phyloP scores from a whole-genome alignment of 2,797 vertebrate species.

The Hypotaenidia okinawae region DNA sequence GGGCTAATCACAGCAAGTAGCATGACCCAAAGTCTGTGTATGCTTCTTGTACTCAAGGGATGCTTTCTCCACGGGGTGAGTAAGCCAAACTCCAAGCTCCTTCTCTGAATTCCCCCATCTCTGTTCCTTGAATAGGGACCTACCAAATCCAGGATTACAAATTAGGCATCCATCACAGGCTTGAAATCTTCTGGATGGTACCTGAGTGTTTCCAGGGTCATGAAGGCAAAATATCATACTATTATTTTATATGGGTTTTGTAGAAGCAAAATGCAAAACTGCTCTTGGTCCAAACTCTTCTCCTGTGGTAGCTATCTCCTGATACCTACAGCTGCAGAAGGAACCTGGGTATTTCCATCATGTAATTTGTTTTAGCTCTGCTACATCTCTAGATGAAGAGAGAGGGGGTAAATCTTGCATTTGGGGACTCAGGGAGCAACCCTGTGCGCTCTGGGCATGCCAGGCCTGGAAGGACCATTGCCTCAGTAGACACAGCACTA shows the following conservation, averaged over 20 bases:
- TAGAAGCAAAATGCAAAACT: neutral
- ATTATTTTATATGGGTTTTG: neutral
- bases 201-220: rapidly evolving
- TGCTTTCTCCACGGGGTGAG: neutral
- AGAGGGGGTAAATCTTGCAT: neutral
- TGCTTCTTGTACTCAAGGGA: neutral
- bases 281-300: neutral
- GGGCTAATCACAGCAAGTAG: neutral
- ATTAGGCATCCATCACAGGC: neutral
- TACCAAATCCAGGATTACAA: neutral
- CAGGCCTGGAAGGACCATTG: neutral
- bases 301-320: neutral
- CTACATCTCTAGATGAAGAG: neutral
- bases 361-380: neutral
- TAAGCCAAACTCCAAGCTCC: neutral
- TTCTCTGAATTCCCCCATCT: neutral
- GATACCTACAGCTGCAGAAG: neutral
- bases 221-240: neutral
- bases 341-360: neutral
- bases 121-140: neutral
- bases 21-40: neutral
- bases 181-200: neutral
- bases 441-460: neutral
- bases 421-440: neutral
- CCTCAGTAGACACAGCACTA: neutral